These are phyloP conservation scores for Trichomycterus rosablanca DNA, from an alignment of 2,113 vertebrate genomes.

Conservation along the genomic window DNA sequence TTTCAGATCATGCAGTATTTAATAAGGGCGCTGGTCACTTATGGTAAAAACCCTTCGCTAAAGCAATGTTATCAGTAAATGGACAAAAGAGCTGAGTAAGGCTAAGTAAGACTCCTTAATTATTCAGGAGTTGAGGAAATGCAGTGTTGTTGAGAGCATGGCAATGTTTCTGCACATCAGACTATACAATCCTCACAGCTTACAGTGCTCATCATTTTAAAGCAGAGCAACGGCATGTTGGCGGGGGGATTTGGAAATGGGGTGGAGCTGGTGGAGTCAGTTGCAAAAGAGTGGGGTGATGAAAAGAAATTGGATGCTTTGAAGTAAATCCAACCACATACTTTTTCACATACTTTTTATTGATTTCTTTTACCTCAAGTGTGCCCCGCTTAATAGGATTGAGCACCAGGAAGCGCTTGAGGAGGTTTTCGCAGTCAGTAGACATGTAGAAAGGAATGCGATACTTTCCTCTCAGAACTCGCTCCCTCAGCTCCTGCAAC, in stretches of 20 bases:
- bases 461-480: conserved; percentile 88
- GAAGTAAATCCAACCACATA: no score
- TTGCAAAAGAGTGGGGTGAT: no score
- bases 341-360: not conserved
- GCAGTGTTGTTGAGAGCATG: not conserved
- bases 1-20: conserved; percentile 2
- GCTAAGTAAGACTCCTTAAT: conserved; percentile 5
- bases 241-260: no score
- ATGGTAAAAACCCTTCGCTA: not conserved
- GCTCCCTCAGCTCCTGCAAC: conserved; percentile 83
- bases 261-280: no score
- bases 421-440: conserved; percentile 89
- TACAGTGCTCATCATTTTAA: not conserved
- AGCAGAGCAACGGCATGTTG: no score
- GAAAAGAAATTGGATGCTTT: not conserved
- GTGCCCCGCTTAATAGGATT: conserved; percentile 88
- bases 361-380: conserved; percentile 75
- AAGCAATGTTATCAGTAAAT: not conserved
- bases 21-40: not conserved
- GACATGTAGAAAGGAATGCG: conserved; percentile 95
- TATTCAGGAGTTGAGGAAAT: conserved; percentile 7
- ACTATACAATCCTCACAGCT: not conserved
- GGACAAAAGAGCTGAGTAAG: not conserved
- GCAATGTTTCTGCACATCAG: not conserved
- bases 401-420: conserved; percentile 85